Evolutionary conservation across 1,140 invertebrate genomes (phyloP), one percentile per base, ranked within the genome.

Genomic region (Zaprionus ornatus): DNA sequence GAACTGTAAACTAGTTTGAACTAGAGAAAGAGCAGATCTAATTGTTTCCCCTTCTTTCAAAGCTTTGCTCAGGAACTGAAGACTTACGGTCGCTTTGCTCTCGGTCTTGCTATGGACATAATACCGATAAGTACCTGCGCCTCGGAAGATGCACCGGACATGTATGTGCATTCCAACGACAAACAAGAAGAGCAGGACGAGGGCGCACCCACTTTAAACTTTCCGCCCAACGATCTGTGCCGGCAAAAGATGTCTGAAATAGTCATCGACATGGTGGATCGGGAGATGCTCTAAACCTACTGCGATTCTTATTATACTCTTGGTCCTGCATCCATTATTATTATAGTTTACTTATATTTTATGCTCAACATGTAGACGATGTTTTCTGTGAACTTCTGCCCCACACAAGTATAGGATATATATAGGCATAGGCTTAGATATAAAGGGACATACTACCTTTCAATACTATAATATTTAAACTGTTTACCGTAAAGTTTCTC

Each of bases 41-140:
- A 54, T 35, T 21, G 25, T 7, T 23, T 0, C 3, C 13, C 37
- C 40, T n/a, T 29, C 1, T 52, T 25, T 29, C 68, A 62, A 42
- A 95, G 94, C 84, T 93, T 96, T 70, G 94, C 94, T 50, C 93
- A 94, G 73, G 95, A 96, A 71, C 94, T 96, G 67, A 94, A 94
- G 77, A 93, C 94, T 27, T 95, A 95, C 78, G 94, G 95, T 27
- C 93, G 93, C 25, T 96, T 96, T 75, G 95, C 95, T 1, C 93
- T 96, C 19, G 96, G 96, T 4, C 81, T 95, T 3, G 95, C 96
- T 0, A 71, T 96, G 64, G 96, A 96, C 69, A 96, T 96, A 82
- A 93, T 96, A 64, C 95, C 95, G 9, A 96, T 96, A 23, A 95
- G 95, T 77, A 96, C 95, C 0, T 96, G 95, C 68, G 94, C 95